Evolutionary conservation across 2,113 vertebrate species (phyloP), one percentile per base, ranked within the genome.

Genomic region (Hassar affinis): DNA sequence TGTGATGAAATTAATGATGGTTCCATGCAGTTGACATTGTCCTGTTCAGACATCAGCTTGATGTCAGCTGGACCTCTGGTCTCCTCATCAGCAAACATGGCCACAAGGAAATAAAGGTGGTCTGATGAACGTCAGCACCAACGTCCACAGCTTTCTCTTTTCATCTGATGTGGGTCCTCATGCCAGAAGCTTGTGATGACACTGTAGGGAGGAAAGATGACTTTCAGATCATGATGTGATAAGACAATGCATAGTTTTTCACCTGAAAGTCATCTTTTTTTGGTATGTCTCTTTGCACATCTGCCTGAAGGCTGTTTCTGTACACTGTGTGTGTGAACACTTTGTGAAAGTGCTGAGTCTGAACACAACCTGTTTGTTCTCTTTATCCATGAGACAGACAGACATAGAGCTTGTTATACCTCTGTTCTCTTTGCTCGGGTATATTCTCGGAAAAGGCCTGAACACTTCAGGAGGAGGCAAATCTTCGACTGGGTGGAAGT

Each of bases 381-480:
- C 33, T 57, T 27, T 30, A 84, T 18, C 54, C 14, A 64, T 42
- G 38, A 42, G 3, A 25, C 14, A 78, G 0, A 74, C 76, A 45
- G 7, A 79, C 61, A 81, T 17, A 64, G 8, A 81, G n/a, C 3
- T 18, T 68, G n/a, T 51, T 87, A 45, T 93, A 99, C 97, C 96
- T 95, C 92, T 93, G 86, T 94, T 82, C 87, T 95, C 95, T 92
- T 97, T 98, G 94, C 98, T 99, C 66, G 98, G 98, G 91, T 99
- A 99, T 82, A 92, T 94, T 88, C 95, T 96, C 90, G 95, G 95
- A 91, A 95, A 95, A 75, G 95, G 95, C 85, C 95, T 96, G 91
- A 96, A 99, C 86, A 96, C 96, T 59, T 98, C 97, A 0, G 98
- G 98, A 78, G 97, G 97, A 6, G 98, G 98, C 5, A 99, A 95